Base-by-base conservation (phyloP, 2,797 vertebrate genomes). In the Acrocephalus scirpaceus region DNA sequence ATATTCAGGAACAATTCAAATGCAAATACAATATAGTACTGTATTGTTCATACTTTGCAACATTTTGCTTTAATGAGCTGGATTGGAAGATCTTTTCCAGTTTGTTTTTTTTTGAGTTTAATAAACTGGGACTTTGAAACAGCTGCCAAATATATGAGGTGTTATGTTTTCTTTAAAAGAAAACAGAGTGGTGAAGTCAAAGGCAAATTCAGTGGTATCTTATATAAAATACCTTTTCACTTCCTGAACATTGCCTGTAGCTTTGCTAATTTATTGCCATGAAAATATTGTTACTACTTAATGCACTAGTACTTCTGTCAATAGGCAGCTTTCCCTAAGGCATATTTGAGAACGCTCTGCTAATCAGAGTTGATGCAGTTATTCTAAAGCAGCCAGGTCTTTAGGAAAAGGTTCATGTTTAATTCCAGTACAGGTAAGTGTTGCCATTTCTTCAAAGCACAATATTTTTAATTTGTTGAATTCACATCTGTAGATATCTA, bases 221-320 rank as follows among this genome's bases (percentile, higher is more conserved):
- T 92, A 88, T 6, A 92, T 78, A 95, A 97, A 97, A 90, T 75
- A 87, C 76, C 71, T 96, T 97, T 97, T 93, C 56, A 93, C 86
- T 96, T 96, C 86, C 76, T 83, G 73, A 97, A 92, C 64, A 83
- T 85, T 88, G 95, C 94, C 92, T 92, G 77, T 92, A 93, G 91
- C 87, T 97, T 92, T 93, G 91, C 93, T 95, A 96, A 94, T 97
- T 97, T 97, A 95, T 96, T 96, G 96, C 88, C 96, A 97, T 94
- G 95, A 97, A 97, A 97, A 95, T 97, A 97, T 81, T 96, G 97
- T 97, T 96, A 90, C 93, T 96, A 96, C 90, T 97, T 97, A 96
- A 97, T 87, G 95, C 93, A 94, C 78, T 88, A 58, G 91, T 90
- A 95, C 93, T 97, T 97, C 96, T 97, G 96, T 97, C 96, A 96